These are phyloP conservation scores for Mythimna albipuncta DNA, from an alignment of 2,888 invertebrate genomes.

Conservation along the genomic window DNA sequence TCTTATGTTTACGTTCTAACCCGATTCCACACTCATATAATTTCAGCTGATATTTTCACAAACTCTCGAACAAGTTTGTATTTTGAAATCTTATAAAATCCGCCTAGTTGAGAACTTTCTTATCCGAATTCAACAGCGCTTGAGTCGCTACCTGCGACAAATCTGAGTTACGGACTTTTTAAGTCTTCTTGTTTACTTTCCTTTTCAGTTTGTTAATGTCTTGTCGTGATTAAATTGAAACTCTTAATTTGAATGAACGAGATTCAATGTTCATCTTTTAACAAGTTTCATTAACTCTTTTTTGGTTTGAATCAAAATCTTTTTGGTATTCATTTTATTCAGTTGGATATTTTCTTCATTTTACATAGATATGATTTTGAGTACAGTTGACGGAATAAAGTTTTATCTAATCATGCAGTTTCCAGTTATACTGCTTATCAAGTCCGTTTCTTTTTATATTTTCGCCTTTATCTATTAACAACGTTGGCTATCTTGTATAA, in stretches of 20 bases:
- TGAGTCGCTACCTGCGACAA: conserved; percentile 73
- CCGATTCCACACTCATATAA: conserved; percentile 49
- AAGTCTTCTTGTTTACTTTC: conserved; percentile 73
- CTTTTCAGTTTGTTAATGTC: conserved; percentile 70
- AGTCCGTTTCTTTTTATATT: conserved; percentile 9
- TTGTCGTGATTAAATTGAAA: conserved; percentile 67
- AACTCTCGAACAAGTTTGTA: conserved; percentile 65
- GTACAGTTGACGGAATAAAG: conserved; percentile 38
- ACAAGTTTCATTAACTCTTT: conserved; percentile 58
- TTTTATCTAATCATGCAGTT: conserved; percentile 47
- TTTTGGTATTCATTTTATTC: conserved; percentile 32
- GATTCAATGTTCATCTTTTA: conserved; percentile 59
- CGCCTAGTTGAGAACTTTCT: conserved; percentile 76
- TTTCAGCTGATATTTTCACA: conserved; percentile 53
- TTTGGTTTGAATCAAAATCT: conserved; percentile 39
- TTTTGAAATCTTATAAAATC: conserved; percentile 75
- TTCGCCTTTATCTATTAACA: conserved; percentile 1
- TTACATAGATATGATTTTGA: conserved; percentile 31
- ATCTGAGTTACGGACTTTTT: conserved; percentile 76
- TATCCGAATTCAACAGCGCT: conserved; percentile 78
- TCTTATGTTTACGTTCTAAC: conserved; percentile 25
- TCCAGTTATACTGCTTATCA: conserved; percentile 11
- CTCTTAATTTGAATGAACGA: conserved; percentile 63
- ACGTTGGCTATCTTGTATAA: not conserved
- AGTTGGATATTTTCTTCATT: conserved; percentile 20